phyloP scores from a whole-genome alignment of 2,113 vertebrate species.

The Ammospiza caudacuta region DNA sequence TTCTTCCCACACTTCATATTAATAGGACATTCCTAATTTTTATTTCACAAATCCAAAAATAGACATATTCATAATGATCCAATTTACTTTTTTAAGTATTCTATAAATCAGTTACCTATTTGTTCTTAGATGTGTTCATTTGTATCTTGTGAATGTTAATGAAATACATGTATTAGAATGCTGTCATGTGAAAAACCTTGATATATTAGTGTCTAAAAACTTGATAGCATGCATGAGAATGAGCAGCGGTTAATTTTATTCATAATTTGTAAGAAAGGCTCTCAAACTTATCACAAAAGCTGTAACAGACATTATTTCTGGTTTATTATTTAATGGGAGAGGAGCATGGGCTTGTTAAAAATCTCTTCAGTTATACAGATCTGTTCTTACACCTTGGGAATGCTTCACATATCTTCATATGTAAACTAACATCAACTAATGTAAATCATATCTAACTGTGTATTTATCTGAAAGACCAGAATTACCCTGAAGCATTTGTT shows the following conservation, averaged over 20 bases:
- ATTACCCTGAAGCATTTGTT: constrained; percentile 20
- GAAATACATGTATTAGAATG: background rate
- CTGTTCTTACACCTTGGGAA: background rate
- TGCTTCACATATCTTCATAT: background rate
- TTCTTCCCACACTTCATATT: background rate
- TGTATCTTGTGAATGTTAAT: background rate
- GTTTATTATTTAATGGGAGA: background rate
- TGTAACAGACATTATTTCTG: background rate
- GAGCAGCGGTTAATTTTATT: background rate
- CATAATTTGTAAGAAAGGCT: background rate
- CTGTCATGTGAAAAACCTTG: background rate
- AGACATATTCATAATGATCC: background rate
- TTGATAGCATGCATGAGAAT: background rate
- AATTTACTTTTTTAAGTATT: background rate
- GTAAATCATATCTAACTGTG: constrained; percentile 6
- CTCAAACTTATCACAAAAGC: background rate
- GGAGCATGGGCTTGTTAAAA: background rate
- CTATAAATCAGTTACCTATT: background rate
- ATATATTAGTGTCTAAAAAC: background rate
- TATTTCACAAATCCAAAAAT: background rate
- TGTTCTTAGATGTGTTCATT: background rate
- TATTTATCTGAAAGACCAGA: constrained; percentile 36
- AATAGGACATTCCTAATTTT: background rate
- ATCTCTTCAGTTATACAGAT: background rate
- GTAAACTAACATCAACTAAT: background rate